Evolutionary conservation across 2,113 vertebrate genomes (phyloP).

Genomic region (Sapayoa aenigma): DNA sequence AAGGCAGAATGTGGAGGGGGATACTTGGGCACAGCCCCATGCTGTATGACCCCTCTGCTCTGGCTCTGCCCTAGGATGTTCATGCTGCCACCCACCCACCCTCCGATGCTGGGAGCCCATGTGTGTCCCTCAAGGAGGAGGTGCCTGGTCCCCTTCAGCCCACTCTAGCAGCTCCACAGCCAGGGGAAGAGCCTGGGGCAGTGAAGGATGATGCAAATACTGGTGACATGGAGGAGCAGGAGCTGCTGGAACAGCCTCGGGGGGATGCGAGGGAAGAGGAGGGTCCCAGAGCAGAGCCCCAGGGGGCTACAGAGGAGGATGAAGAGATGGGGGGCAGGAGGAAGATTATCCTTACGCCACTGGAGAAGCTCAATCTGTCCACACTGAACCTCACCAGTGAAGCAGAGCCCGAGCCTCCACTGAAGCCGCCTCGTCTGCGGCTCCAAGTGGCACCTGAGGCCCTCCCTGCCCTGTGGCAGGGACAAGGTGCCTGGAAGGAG

Average conservation of each 20-base stretch:
- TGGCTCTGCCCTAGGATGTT: background rate
- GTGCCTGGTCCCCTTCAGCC: background rate
- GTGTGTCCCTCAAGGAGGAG: background rate
- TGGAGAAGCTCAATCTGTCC: constrained; percentile 80
- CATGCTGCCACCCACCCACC: fast-evolving
- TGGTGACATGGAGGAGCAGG: background rate
- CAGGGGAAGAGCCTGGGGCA: background rate
- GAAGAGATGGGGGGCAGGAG: constrained; percentile 31
- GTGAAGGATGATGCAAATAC: background rate
- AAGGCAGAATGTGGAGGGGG: background rate
- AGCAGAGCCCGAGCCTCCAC: constrained; percentile 3
- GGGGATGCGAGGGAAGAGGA: background rate
- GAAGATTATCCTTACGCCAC: constrained; percentile 63
- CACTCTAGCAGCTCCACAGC: background rate
- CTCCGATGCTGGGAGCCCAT: background rate
- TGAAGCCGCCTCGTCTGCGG: background rate
- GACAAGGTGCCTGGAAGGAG: background rate
- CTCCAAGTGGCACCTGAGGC: background rate
- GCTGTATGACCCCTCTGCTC: background rate
- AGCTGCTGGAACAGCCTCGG: background rate
- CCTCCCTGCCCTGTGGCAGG: background rate
- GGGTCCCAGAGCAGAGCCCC: background rate
- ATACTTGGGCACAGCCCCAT: background rate
- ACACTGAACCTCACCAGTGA: constrained; percentile 76
- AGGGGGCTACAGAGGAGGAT: background rate